Percentiles rank a stretch among this genome's conserved stretches.
Conservation (phyloP, 2,888 invertebrate genomes). For the Tribolium freemani region DNA sequence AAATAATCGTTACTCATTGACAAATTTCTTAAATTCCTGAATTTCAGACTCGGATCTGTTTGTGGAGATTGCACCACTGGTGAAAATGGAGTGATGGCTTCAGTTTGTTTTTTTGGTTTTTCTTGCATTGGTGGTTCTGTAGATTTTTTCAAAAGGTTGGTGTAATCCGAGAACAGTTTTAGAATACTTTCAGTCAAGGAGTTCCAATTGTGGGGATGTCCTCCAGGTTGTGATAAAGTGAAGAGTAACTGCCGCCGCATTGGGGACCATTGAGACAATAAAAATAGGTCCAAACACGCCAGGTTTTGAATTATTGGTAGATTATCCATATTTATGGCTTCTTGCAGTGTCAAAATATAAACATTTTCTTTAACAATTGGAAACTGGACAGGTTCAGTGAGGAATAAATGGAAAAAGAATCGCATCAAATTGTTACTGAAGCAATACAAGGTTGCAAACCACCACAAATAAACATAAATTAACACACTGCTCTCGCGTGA, state of each 20-base stretch:
- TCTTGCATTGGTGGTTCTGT: slow-evolving; percentile 48
- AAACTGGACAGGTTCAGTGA: slow-evolving; percentile 80
- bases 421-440: slow-evolving; percentile 80
- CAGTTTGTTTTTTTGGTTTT: slow-evolving; percentile 21
- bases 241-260: slow-evolving; percentile 77
- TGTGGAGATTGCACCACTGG: slow-evolving; percentile 5
- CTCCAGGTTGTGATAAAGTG: slow-evolving; percentile 84
- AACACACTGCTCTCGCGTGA: slow-evolving; percentile 70
- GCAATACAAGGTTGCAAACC: slow-evolving; percentile 78
- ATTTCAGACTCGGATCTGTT: slow-evolving; percentile 43
- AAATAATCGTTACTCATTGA: slow-evolving; percentile 45
- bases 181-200: slow-evolving; percentile 77
- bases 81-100: slow-evolving; percentile 6
- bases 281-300: slow-evolving; percentile 81
- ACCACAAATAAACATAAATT: slow-evolving; percentile 74
- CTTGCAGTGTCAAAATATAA: slow-evolving; percentile 71
- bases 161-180: slow-evolving; percentile 75
- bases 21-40: slow-evolving; percentile 62
- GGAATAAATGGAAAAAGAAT: slow-evolving; percentile 77
- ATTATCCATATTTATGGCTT: slow-evolving; percentile 73
- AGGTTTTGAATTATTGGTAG: slow-evolving; percentile 81
- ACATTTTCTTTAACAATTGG: slow-evolving; percentile 71
- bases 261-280: slow-evolving; percentile 75
- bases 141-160: slow-evolving; percentile 72
- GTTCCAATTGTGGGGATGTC: slow-evolving; percentile 92